A percentile compares a stretch with the other conserved stretches of the same genome.
Conservation (phyloP, 1,140 invertebrate genomes). For the Drosophila hydei region DNA sequence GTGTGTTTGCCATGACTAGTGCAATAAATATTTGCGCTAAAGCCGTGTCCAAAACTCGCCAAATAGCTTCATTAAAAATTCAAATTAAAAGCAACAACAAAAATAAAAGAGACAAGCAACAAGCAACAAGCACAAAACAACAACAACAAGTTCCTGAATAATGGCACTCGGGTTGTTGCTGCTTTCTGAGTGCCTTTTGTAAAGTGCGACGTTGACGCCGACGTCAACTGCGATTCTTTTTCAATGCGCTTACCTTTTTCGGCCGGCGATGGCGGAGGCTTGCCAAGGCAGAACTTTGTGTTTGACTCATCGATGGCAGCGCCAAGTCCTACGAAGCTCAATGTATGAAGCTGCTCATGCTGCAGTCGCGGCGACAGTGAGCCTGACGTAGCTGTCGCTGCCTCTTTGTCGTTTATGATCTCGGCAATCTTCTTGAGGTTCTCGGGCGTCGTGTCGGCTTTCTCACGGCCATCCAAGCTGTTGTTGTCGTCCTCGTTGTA, state of each 20-base stretch:
- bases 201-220: neutral
- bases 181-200: conserved; percentile 32
- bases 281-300: conserved; percentile 73
- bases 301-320: conserved; percentile 81
- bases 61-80: conserved; percentile 80
- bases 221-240: conserved; percentile 8
- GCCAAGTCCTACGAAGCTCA: conserved; percentile 65
- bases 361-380: conserved; percentile 38
- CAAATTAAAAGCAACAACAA: conserved; percentile 60
- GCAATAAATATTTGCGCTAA: conserved; percentile 78
- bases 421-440: conserved; percentile 82
- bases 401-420: conserved; percentile 65
- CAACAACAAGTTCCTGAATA: conserved; percentile 44
- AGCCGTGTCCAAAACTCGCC: conserved; percentile 62
- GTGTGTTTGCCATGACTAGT: conserved; percentile 65
- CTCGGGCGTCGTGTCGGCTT: conserved; percentile 79
- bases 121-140: conserved; percentile 38
- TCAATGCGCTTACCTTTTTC: conserved; percentile 72
- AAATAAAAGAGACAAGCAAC: conserved; percentile 37
- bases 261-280: conserved; percentile 71
- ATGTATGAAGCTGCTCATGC: conserved; percentile 28
- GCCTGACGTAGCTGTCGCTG: conserved; percentile 18
- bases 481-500: conserved; percentile 66
- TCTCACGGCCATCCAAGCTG: conserved; percentile 76
- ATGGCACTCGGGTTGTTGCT: conserved; percentile 21